A percentile compares a stretch with the other conserved stretches of the same genome.
Conservation (phyloP, 1,140 invertebrate genomes). For the Thalassaphorura encarpata region DNA sequence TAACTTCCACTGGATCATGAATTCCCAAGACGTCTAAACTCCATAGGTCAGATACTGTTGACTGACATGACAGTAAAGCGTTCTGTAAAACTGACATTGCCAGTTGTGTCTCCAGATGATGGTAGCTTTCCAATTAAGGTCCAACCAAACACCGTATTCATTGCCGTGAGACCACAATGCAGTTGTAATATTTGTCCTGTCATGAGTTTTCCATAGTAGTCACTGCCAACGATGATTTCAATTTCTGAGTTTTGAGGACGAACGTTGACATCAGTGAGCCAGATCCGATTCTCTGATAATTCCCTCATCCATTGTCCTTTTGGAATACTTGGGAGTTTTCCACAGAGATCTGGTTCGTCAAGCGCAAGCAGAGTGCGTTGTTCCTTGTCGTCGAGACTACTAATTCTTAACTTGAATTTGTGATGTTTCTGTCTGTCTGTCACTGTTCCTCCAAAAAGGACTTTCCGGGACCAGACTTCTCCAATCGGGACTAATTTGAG, state of each 20-base stretch:
- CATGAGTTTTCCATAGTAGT: background rate
- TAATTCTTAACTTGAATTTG: constrained; percentile 2
- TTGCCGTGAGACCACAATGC: constrained; percentile 32
- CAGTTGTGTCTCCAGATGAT: background rate
- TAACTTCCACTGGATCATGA: constrained; percentile 34
- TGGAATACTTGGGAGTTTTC: background rate
- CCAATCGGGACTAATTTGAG: background rate
- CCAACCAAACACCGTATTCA: constrained; percentile 37
- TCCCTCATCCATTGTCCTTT: constrained; percentile 6
- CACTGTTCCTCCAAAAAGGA: constrained; percentile 11
- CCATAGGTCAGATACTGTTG: constrained; percentile 39
- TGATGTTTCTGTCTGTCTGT: background rate
- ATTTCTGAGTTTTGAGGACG: background rate
- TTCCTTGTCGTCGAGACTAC: background rate
- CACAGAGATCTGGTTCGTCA: constrained; percentile 7
- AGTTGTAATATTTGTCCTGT: constrained; percentile 32
- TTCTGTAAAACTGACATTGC: too few relatives aligned
- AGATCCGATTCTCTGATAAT: background rate
- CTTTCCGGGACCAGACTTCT: background rate
- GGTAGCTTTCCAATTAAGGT: constrained; percentile 32
- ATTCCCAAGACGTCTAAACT: constrained; percentile 37
- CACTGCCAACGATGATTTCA: constrained; percentile 13
- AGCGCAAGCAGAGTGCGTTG: background rate
- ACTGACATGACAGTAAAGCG: too few relatives aligned
- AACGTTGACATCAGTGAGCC: background rate